phyloP scores from a whole-genome alignment of 2,113 vertebrate species.

The Rhea americana region DNA sequence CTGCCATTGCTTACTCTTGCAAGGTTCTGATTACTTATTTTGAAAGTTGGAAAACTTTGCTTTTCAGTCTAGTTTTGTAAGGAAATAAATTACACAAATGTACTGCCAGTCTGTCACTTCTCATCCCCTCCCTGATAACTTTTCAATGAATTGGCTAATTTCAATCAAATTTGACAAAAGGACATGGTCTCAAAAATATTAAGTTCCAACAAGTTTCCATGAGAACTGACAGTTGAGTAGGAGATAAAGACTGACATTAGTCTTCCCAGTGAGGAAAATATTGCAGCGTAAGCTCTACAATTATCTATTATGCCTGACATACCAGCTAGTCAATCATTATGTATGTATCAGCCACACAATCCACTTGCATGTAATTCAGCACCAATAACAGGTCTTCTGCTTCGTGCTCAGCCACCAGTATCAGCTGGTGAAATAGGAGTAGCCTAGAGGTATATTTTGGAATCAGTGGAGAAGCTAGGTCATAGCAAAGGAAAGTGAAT shows the following conservation, averaged over 20 bases:
- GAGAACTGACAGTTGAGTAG: constrained; percentile 63
- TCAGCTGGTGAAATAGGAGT: neutral
- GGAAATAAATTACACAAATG: constrained; percentile 10
- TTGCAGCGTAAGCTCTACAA: constrained; percentile 46
- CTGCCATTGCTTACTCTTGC: neutral
- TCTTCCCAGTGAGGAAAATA: constrained; percentile 40
- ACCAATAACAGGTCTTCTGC: neutral
- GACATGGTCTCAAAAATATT: neutral
- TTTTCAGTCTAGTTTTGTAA: neutral
- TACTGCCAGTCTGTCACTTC: neutral
- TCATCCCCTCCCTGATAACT: neutral
- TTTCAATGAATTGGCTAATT: constrained; percentile 48
- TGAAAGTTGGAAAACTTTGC: neutral
- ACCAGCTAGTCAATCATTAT: neutral
- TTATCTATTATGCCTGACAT: constrained; percentile 22
- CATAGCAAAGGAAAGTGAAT: neutral
- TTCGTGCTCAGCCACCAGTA: neutral
- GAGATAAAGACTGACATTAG: constrained; percentile 48
- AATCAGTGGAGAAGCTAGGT: neutral
- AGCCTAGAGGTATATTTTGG: fast-evolving
- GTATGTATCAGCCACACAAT: neutral
- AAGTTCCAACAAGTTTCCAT: constrained; percentile 46
- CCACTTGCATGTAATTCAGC: neutral
- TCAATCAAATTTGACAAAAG: constrained; percentile 32
- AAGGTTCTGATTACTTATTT: neutral